Conservation (phyloP, 2,113 vertebrate genomes). For the Strix uralensis region DNA sequence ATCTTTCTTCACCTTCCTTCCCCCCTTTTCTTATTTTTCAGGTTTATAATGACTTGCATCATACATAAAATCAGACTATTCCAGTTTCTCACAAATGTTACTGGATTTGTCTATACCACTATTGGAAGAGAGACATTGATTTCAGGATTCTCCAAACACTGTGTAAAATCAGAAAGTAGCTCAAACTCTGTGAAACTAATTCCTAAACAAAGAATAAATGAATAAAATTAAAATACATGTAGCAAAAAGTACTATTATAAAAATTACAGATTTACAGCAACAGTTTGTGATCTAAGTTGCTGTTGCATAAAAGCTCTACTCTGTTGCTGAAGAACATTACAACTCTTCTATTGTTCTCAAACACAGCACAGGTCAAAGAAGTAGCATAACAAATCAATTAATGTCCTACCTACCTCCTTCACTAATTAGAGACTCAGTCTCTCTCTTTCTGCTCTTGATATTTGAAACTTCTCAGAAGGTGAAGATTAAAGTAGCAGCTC, state of each 20-base stretch:
- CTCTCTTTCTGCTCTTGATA: slow-evolving; percentile 57
- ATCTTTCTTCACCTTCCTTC: neutral
- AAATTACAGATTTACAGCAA: neutral
- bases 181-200: neutral
- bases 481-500: slow-evolving; percentile 60
- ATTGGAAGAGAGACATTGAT: neutral
- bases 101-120: neutral
- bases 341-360: slow-evolving; percentile 39
- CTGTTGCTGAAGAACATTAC: neutral
- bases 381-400: slow-evolving; percentile 64
- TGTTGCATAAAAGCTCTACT: neutral
- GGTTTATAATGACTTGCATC: neutral
- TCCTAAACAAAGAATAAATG: neutral
- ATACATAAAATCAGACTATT: neutral
- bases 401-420: slow-evolving; percentile 63
- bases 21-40: neutral
- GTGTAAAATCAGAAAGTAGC: neutral
- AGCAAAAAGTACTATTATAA: neutral
- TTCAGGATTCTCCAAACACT: neutral
- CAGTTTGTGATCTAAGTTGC: neutral
- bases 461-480: slow-evolving; percentile 69
- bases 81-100: neutral
- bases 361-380: slow-evolving; percentile 43
- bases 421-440: slow-evolving; percentile 65
- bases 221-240: neutral